Conservation (phyloP, 2,113 vertebrate genomes). For the human region DNA sequence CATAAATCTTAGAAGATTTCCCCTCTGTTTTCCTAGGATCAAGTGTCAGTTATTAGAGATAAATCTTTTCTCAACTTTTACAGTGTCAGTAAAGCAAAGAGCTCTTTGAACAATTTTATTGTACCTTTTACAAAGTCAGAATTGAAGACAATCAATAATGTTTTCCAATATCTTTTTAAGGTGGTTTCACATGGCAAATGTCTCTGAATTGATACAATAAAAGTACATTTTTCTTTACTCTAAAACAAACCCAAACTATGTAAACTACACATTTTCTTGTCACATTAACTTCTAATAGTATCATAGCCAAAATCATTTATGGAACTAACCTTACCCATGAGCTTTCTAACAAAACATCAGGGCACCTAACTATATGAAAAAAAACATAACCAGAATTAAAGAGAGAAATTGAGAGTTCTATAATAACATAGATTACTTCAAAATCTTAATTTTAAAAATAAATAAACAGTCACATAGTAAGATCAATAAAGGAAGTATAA, state of each 20-base stretch:
- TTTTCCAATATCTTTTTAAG: not conserved
- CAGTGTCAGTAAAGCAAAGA: not conserved
- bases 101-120: not conserved
- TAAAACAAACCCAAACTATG: not conserved
- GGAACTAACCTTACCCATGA: not conserved
- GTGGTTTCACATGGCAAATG: not conserved
- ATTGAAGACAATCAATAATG: not conserved
- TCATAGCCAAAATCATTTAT: not conserved
- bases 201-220: not conserved
- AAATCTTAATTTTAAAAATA: not conserved
- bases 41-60: not conserved
- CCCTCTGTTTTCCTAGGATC: not conserved
- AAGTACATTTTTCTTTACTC: not conserved
- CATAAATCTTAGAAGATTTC: not conserved
- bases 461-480: not conserved
- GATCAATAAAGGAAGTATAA: not conserved
- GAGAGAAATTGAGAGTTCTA: not conserved
- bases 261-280: not conserved
- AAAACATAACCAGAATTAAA: not conserved
- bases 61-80: not conserved
- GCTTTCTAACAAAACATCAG: not conserved
- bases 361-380: not conserved
- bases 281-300: not conserved
- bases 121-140: not conserved
- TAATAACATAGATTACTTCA: not conserved